Evolutionary conservation across 2,797 vertebrate genomes (phyloP).

Genomic region (Anabacerthia variegaticeps): DNA sequence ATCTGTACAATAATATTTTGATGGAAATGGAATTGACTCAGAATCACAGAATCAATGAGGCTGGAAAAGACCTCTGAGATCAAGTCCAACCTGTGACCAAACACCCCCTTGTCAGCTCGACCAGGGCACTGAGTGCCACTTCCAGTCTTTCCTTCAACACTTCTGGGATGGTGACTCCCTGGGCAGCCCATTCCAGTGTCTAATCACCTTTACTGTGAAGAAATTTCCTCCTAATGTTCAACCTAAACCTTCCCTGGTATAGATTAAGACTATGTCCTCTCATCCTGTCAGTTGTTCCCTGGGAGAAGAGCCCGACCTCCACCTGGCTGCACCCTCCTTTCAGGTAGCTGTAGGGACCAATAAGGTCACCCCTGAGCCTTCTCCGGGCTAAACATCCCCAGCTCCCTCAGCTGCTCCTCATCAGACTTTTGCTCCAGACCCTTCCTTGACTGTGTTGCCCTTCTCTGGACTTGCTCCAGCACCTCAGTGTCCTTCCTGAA

Average conservation of each 20-base stretch:
- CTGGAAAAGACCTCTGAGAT: neutral
- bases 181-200: neutral
- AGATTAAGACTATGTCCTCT: neutral
- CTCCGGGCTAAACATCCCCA: neutral
- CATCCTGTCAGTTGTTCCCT: neutral
- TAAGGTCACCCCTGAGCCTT: neutral
- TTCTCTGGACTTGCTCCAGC: neutral
- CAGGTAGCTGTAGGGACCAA: neutral
- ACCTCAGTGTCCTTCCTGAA: neutral
- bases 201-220: neutral
- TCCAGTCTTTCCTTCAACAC: neutral
- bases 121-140: neutral
- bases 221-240: neutral
- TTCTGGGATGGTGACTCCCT: neutral
- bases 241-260: neutral
- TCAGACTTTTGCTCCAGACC: neutral
- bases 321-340: neutral
- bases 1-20: neutral
- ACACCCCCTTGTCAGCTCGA: neutral
- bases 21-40: neutral
- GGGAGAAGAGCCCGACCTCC: neutral
- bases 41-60: neutral
- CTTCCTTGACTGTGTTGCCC: neutral
- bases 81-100: neutral
- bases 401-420: neutral